Percentiles rank a stretch among this genome's conserved stretches.
Conservation (phyloP, 2,797 vertebrate genomes). For the Syngnathus rostellatus region DNA sequence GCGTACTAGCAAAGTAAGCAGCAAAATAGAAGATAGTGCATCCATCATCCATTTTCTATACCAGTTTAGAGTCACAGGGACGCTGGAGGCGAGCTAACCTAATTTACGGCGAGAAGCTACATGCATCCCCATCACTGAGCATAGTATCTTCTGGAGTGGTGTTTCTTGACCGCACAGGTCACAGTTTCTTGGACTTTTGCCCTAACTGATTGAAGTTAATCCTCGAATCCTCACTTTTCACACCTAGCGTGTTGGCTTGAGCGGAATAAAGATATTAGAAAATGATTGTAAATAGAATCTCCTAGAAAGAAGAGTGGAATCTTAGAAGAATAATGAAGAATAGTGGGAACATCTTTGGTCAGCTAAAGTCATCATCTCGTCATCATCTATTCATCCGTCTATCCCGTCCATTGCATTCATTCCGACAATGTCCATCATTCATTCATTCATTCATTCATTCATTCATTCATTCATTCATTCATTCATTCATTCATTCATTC, state of each 20-base stretch:
- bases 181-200: not conserved
- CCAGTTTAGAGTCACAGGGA: not conserved
- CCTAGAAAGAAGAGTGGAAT: not conserved
- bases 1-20: not conserved
- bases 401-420: not conserved
- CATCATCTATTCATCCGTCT: not conserved
- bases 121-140: not conserved
- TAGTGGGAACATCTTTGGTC: slow-evolving; percentile 5
- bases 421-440: not conserved
- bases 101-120: not conserved
- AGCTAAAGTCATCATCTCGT: not conserved
- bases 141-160: not conserved
- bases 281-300: not conserved
- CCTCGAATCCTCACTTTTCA: not conserved
- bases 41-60: not conserved
- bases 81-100: not conserved
- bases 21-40: too few species aligned
- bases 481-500: not conserved
- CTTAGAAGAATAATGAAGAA: not conserved
- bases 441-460: not conserved
- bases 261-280: not conserved
- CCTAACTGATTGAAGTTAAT: not conserved
- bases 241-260: not conserved
- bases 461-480: not conserved
- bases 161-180: not conserved